These are phyloP conservation scores for Leptodactylus fuscus DNA, from an alignment of 2,113 vertebrate species.

Conservation along the genomic window DNA sequence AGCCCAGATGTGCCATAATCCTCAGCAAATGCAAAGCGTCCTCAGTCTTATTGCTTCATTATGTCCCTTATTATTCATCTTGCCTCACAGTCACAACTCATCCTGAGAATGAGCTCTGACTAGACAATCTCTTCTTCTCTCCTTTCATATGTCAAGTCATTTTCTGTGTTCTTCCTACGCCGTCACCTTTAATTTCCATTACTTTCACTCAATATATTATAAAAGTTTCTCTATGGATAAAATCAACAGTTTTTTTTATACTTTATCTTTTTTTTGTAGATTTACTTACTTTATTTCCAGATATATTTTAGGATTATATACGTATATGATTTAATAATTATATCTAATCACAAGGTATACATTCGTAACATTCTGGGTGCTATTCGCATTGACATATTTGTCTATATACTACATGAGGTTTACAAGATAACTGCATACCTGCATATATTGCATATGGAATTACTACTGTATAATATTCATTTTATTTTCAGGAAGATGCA, in stretches of 20 bases:
- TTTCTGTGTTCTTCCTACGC: neutral
- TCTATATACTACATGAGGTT: too few species aligned
- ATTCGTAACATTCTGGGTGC: too few species aligned
- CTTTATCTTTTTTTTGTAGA: neutral
- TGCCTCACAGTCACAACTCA: conserved; percentile 53
- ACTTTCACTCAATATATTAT: neutral
- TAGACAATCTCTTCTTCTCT: conserved; percentile 28
- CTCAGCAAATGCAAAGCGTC: conserved; percentile 53
- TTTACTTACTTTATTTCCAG: neutral
- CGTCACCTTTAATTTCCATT: neutral
- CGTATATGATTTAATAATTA: neutral
- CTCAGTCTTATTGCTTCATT: conserved; percentile 54
- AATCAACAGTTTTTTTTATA: neutral
- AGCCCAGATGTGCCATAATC: conserved; percentile 59
- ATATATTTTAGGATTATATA: neutral
- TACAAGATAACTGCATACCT: too few species aligned
- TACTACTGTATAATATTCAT: too few species aligned
- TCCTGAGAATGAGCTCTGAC: conserved; percentile 20
- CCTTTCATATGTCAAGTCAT: conserved; percentile 23
- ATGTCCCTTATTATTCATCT: conserved; percentile 54
- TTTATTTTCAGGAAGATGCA: too few species aligned
- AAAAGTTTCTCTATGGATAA: neutral
- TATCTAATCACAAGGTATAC: neutral
- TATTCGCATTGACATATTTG: too few species aligned
- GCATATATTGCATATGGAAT: too few species aligned